A percentile compares a stretch with the other conserved stretches of the same genome.
Evolutionary conservation across 2,113 vertebrate species (phyloP).

Genomic region (Chroicocephalus ridibundus): DNA sequence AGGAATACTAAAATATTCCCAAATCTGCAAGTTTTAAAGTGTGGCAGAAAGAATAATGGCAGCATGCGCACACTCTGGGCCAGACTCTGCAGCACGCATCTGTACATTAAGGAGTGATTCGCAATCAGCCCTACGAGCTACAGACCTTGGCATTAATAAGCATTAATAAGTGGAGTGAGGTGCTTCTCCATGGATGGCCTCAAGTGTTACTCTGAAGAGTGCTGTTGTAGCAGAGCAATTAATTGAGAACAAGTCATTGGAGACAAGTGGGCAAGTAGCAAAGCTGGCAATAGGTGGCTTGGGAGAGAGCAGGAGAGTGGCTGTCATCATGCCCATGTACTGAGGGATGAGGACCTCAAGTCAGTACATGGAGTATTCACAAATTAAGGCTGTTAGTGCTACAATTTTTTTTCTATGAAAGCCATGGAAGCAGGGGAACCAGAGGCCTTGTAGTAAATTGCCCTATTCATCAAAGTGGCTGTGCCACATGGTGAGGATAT

Average conservation of each 20-base stretch:
- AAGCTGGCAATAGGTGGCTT: neutral
- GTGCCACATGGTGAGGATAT: neutral
- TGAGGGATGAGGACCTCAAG: neutral
- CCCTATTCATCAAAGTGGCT: neutral
- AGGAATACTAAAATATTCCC: neutral
- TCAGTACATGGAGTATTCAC: neutral
- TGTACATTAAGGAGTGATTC: neutral
- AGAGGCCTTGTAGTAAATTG: neutral
- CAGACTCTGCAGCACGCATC: neutral
- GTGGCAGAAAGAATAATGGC: neutral
- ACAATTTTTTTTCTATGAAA: neutral
- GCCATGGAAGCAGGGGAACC: neutral
- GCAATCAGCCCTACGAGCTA: rapidly evolving
- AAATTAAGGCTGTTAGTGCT: neutral
- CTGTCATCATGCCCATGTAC: neutral
- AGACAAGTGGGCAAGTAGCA: neutral
- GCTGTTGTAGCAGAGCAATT: neutral
- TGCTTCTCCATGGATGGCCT: neutral
- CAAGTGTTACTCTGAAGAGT: neutral
- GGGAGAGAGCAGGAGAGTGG: neutral
- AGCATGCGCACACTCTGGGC: too few species aligned
- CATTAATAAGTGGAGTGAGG: neutral
- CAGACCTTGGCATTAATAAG: neutral
- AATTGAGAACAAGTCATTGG: neutral
- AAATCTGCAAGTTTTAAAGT: neutral